Evolutionary conservation across 2,113 vertebrate species (phyloP).

Genomic region (Pomatorhinus ruficollis): DNA sequence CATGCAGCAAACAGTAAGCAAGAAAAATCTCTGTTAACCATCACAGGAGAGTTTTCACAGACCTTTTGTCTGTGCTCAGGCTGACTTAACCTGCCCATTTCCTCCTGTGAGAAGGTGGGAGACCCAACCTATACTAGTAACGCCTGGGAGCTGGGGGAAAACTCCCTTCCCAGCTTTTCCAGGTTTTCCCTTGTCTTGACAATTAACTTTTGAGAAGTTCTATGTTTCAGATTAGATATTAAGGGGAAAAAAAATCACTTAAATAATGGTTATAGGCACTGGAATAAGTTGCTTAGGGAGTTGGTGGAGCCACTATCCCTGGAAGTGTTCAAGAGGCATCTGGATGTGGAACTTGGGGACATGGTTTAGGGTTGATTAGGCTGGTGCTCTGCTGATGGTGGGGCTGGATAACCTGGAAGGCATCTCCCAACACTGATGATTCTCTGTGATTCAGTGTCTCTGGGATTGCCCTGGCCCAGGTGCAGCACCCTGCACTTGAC

Average conservation of each 20-base stretch:
- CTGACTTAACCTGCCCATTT: background rate
- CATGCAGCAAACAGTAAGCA: background rate
- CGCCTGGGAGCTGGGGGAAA: background rate
- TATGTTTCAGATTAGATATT: background rate
- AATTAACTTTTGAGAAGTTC: background rate
- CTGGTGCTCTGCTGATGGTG: background rate
- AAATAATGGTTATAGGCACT: background rate
- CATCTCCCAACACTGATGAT: background rate
- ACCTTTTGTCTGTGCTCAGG: background rate
- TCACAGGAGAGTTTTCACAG: background rate
- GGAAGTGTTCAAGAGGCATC: background rate
- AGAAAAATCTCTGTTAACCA: background rate
- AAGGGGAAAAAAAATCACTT: accelerated
- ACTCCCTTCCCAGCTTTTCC: background rate
- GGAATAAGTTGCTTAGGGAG: background rate
- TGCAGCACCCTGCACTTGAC: background rate
- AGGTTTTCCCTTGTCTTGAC: background rate
- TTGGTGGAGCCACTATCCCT: background rate
- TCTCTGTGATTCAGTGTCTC: background rate
- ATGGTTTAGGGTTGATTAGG: background rate
- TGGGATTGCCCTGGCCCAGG: accelerated
- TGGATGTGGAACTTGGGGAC: background rate
- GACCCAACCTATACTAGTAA: background rate
- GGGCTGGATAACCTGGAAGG: background rate
- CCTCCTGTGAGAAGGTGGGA: background rate